Percentiles rank a stretch among this genome's conserved stretches.
phyloP scores from a whole-genome alignment of 2,888 invertebrate species.

The Octonoba sinensis region DNA sequence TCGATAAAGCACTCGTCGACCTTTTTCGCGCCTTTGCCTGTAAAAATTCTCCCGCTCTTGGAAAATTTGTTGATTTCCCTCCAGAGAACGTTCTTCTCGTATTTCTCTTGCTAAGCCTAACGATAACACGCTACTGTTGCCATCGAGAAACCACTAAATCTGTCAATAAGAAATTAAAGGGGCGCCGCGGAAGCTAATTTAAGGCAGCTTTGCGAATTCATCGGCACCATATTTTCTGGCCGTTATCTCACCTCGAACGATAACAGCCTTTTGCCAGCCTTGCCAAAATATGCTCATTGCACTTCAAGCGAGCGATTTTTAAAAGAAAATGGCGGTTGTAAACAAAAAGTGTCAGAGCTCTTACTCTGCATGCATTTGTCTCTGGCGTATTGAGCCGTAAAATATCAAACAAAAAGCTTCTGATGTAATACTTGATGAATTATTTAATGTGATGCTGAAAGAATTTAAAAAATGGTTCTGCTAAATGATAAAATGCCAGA shows the following conservation, averaged over 20 bases:
- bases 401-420: too few relatives aligned
- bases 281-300: too few relatives aligned
- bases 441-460: too few relatives aligned
- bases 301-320: too few relatives aligned
- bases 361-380: too few relatives aligned
- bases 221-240: slow-evolving; percentile 16
- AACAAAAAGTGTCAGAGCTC: too few relatives aligned
- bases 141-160: slow-evolving; percentile 23
- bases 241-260: slow-evolving; percentile 15
- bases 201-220: slow-evolving; percentile 27
- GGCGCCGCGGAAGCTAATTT: slow-evolving; percentile 12
- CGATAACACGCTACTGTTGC: slow-evolving; percentile 18
- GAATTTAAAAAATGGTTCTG: too few relatives aligned
- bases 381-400: too few relatives aligned
- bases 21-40: neutral
- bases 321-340: too few relatives aligned
- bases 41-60: neutral
- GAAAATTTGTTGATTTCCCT: neutral
- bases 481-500: too few relatives aligned
- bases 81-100: neutral
- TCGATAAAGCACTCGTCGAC: slow-evolving; percentile 4
- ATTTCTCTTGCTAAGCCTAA: slow-evolving; percentile 27
- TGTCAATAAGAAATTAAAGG: slow-evolving; percentile 30
- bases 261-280: neutral
- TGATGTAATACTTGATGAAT: too few relatives aligned